Base-by-base conservation (phyloP, 2,113 vertebrate genomes). In the Istiophorus platypterus region DNA sequence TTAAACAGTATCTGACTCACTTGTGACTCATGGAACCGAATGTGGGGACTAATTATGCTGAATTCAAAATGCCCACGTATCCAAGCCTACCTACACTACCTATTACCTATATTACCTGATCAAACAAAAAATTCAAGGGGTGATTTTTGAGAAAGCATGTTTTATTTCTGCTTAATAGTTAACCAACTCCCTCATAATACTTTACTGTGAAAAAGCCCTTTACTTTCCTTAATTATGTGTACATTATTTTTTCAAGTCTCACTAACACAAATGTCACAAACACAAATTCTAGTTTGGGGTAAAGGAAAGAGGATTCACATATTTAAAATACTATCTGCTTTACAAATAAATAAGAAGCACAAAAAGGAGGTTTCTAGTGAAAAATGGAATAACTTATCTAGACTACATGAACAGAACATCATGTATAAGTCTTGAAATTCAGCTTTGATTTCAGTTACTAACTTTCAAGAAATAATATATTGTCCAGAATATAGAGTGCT, bases 1-100 rank as follows among this genome's bases (percentile, higher is more conserved):
- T 56, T 57, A 79, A 86, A 67, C 57, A 42, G 81, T 24, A 41
- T 63, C 58, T 88, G 78, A 88, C 81, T 86, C 80, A 90, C 66
- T n/a, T 51, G 27, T 82, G 84, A 90, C 75, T 86, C 81, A 82
- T 49, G 15, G 17, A 52, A 57, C 61, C 26, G 45, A 79, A 71
- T 63, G 71, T 29, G 67, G 74, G 66, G 62, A 62, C 69, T 69
- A 84, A 76, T 88, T 61, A 78, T 41, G 9, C 37, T 70, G 70
- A 26, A 73, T 61, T 84, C 49, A 68, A 45, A 79, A 71, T 18
- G 66, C 75, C 81, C 66, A 84, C 80, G 1, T 26, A 67, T 26
- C 64, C 11, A 49, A 20, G 29, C 45, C 78, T 49, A 69, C 57
- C 69, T 59, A 13, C 34, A 47, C 65, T 47, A 61, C 61, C 71